Base-by-base conservation (phyloP, 2,888 invertebrate genomes). In the Subacronicta megacephala region DNA sequence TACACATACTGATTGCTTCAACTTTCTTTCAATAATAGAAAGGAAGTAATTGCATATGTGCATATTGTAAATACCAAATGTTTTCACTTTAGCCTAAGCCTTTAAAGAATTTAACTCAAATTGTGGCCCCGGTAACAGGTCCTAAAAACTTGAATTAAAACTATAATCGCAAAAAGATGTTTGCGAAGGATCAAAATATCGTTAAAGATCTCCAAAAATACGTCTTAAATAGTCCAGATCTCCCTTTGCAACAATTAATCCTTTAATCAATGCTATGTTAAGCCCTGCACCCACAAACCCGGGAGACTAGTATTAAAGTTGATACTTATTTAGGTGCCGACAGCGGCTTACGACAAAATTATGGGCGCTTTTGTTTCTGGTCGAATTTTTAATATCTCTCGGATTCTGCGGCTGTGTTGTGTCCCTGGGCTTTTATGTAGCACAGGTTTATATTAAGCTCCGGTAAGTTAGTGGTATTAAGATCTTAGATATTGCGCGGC, bases 311-410 rank as follows among this genome's bases (percentile, higher is more conserved):
- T 47, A 62, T 62, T 54, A 66, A 58, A 66, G 44, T 60, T 65
- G 58, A 67, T 72, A 68, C 72, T 77, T 68, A 69, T 74, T 72
- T 72, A 64, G 77, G 66, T 47, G 59, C 49, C 56, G 62, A 57
- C 65, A 61, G 62, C 55, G 67, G 78, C 68, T 77, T 77, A 77
- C 57, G 43, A 41, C 33, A n/a, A 67, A 77, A 75, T 73, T 71
- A 73, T 69, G 68, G 50, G 18, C 62, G 72, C 79, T 77, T 80
- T 82, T 82, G 82, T 81, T 81, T 72, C 58, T 57, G 58, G 66
- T 68, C 71, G 70, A 73, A 72, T 77, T 82, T 82, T 82, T 82
- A 82, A 82, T 82, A 81, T 80, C 60, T 61, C 57, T 57, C 20
- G 67, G 55, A 65, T 62, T 42, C 44, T 41, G 58, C 13, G 62